These are phyloP conservation scores for Pemphredon lugubris DNA, from an alignment of 2,888 invertebrate genomes.

Conservation along the genomic window DNA sequence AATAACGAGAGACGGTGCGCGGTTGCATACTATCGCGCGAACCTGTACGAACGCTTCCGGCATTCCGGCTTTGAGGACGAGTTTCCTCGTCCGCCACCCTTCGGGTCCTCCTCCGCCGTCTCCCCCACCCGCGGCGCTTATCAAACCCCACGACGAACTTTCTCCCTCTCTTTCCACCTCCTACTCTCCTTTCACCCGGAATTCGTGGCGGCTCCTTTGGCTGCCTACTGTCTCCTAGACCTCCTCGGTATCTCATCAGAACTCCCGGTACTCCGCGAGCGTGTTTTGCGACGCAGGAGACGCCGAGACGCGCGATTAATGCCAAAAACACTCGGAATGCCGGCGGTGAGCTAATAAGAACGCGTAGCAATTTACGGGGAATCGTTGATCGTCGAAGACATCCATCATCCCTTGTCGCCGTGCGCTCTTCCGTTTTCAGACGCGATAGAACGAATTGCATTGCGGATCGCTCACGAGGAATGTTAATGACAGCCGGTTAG, in stretches of 20 bases:
- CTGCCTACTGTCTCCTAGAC: conserved; percentile 20
- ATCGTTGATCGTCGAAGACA: conserved; percentile 1
- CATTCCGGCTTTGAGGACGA: conserved; percentile 64
- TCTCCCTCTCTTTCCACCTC: conserved; percentile 12
- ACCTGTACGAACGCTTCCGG: conserved; percentile 54
- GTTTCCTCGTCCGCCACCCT: conserved; percentile 19
- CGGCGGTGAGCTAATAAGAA: conserved; percentile 18
- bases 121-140: no score
- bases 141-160: conserved; percentile 11
- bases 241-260: conserved; percentile 25
- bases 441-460: conserved; percentile 7
- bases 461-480: neutral
- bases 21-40: conserved; percentile 30
- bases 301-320: conserved; percentile 2
- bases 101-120: conserved; percentile 37
- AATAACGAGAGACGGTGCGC: conserved; percentile 39
- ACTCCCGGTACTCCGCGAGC: conserved; percentile 7
- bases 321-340: conserved; percentile 35
- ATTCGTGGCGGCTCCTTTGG: conserved; percentile 41
- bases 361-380: conserved; percentile 9
- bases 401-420: conserved; percentile 27
- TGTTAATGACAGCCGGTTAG: no score
- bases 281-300: conserved; percentile 17
- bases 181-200: conserved; percentile 12
- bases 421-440: no score